These are phyloP conservation scores for Cephus sareptanus DNA, from an alignment of 2,888 invertebrate genomes.

Conservation along the genomic window DNA sequence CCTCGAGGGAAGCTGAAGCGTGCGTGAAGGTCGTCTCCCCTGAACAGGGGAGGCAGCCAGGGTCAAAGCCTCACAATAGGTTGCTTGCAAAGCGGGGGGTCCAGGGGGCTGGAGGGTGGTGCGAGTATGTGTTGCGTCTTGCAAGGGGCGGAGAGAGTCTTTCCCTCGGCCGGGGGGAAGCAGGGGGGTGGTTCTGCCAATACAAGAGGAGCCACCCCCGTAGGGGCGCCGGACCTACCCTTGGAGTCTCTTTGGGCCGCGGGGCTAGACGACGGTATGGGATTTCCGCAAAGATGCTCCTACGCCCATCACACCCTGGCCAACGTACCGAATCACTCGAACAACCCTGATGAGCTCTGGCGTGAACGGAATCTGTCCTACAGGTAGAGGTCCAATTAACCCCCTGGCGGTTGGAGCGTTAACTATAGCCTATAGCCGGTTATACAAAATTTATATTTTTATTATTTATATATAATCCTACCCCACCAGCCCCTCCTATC, in stretches of 20 bases:
- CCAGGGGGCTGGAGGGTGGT: conserved; percentile 48
- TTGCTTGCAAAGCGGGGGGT: conserved; percentile 60
- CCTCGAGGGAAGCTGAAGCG: conserved; percentile 7
- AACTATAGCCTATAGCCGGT: neutral
- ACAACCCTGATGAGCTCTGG: conserved; percentile 53
- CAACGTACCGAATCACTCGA: conserved; percentile 31
- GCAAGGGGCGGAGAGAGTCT: conserved; percentile 59
- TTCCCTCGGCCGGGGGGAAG: conserved; percentile 55
- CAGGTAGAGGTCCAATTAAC: conserved; percentile 35
- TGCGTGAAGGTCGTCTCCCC: conserved; percentile 42
- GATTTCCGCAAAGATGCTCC: conserved; percentile 57
- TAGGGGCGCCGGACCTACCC: conserved; percentile 51
- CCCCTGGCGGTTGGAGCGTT: neutral
- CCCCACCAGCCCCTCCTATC: neutral
- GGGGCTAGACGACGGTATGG: conserved; percentile 63
- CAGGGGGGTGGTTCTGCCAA: conserved; percentile 26
- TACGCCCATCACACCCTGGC: conserved; percentile 50
- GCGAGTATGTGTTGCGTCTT: conserved; percentile 61
- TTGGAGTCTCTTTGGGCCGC: conserved; percentile 64
- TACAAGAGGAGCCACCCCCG: conserved; percentile 24
- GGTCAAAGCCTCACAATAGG: conserved; percentile 58
- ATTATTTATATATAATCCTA: neutral
- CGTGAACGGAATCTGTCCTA: conserved; percentile 48
- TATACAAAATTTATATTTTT: neutral
- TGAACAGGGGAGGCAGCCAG: conserved; percentile 41